Conservation (phyloP, 2,113 vertebrate species). For the Prunella himalayana region DNA sequence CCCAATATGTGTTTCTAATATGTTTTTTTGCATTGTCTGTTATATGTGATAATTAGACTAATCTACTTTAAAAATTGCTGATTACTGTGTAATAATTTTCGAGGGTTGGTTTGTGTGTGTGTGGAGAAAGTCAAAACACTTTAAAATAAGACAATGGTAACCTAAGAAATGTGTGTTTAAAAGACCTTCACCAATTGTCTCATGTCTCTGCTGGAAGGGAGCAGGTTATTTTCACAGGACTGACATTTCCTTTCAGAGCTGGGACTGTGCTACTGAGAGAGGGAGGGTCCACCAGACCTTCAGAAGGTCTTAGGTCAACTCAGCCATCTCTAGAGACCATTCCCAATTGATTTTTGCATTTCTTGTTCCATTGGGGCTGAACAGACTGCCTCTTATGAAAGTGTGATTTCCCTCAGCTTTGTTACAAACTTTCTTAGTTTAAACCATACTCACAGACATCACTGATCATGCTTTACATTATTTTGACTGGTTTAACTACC, state of each 20-base stretch:
- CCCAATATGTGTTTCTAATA: not conserved
- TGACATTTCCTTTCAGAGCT: not conserved
- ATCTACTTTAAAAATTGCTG: not conserved
- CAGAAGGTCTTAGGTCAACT: not conserved
- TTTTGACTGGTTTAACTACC: not conserved
- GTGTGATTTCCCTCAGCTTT: fast-evolving
- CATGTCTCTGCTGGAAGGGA: not conserved
- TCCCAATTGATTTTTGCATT: not conserved
- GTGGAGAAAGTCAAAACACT: not conserved
- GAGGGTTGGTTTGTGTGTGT: not conserved
- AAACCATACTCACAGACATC: not conserved
- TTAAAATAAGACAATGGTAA: not conserved
- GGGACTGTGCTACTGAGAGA: not conserved
- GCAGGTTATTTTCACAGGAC: not conserved
- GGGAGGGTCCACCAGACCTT: not conserved
- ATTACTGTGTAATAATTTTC: not conserved
- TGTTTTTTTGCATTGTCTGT: not conserved
- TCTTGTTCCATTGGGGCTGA: not conserved
- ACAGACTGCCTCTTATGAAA: not conserved
- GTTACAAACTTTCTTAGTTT: not conserved
- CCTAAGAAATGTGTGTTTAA: not conserved
- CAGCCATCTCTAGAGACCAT: not conserved
- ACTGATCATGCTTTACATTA: not conserved
- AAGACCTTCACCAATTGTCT: not conserved
- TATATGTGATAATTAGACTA: not conserved